phyloP scores from a whole-genome alignment of 1,140 invertebrate species.

The Scaptomyza montana region DNA sequence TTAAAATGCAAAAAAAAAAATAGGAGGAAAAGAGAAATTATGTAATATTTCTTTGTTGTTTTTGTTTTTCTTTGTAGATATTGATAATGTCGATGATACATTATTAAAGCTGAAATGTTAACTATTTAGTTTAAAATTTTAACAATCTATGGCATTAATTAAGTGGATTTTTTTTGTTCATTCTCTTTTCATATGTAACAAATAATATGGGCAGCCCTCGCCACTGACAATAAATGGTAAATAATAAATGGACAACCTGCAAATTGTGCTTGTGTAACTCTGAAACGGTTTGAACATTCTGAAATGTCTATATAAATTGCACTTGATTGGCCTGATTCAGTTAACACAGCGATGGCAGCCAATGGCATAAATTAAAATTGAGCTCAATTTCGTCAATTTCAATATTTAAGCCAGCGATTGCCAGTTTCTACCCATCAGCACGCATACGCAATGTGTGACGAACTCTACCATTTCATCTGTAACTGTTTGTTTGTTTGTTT shows the following conservation, averaged over 20 bases:
- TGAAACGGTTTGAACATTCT: slow-evolving; percentile 65
- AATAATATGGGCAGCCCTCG: slow-evolving; percentile 34
- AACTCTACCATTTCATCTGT: slow-evolving; percentile 14
- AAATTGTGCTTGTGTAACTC: slow-evolving; percentile 64
- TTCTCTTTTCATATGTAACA: too few relatives aligned
- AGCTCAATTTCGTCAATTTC: slow-evolving; percentile 16
- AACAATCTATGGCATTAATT: too few relatives aligned
- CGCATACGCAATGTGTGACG: slow-evolving; percentile 56
- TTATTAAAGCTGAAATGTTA: too few relatives aligned
- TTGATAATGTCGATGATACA: too few relatives aligned
- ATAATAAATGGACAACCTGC: slow-evolving; percentile 72
- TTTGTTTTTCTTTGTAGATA: too few relatives aligned
- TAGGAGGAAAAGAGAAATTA: neutral
- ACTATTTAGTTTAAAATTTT: too few relatives aligned
- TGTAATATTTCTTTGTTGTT: too few relatives aligned
- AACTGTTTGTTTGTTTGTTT: slow-evolving; percentile 45
- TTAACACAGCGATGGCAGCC: slow-evolving; percentile 30
- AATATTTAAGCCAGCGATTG: slow-evolving; percentile 2
- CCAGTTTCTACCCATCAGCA: slow-evolving; percentile 25
- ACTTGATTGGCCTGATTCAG: slow-evolving; percentile 78
- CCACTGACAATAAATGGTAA: slow-evolving; percentile 28
- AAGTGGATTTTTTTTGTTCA: too few relatives aligned
- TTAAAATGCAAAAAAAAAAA: neutral
- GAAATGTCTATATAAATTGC: slow-evolving; percentile 81
- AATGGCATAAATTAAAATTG: slow-evolving; percentile 77